phyloP scores from a whole-genome alignment of 1,140 invertebrate genomes.

The Brachionus rubens region DNA sequence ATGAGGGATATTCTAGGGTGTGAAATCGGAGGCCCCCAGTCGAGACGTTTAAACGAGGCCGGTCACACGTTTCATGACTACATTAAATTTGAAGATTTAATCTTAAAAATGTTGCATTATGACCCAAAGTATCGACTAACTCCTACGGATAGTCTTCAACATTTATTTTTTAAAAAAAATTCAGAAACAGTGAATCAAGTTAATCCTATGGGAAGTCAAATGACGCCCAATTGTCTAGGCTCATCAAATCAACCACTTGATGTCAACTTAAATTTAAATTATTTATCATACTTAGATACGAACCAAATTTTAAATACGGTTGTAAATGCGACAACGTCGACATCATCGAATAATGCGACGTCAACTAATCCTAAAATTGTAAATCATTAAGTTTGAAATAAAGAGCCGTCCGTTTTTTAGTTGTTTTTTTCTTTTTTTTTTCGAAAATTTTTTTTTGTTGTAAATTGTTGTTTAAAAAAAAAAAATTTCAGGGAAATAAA shows the following conservation, averaged over 20 bases:
- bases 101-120: conserved; percentile 93
- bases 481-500: no score
- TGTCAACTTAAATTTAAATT: no score
- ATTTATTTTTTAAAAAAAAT: conserved; percentile 77
- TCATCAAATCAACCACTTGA: background rate
- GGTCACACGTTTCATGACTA: conserved; percentile 95
- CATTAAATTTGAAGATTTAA: conserved; percentile 97
- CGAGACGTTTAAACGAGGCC: conserved; percentile 77
- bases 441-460: no score
- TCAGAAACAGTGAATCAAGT: background rate
- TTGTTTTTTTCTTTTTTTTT: no score
- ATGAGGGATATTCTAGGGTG: conserved; percentile 65
- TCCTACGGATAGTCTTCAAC: conserved; percentile 92
- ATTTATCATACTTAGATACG: conserved; percentile 3
- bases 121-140: conserved; percentile 94
- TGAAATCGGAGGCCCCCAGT: conserved; percentile 89
- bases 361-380: no score
- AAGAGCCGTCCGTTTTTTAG: no score
- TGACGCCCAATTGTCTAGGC: background rate
- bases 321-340: background rate
- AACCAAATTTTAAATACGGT: conserved; percentile 5
- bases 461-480: no score
- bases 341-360: background rate
- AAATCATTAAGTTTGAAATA: no score
- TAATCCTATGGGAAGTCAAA: background rate